Conservation (phyloP, 2,888 invertebrate species). For the Drosophila kuntzei region DNA sequence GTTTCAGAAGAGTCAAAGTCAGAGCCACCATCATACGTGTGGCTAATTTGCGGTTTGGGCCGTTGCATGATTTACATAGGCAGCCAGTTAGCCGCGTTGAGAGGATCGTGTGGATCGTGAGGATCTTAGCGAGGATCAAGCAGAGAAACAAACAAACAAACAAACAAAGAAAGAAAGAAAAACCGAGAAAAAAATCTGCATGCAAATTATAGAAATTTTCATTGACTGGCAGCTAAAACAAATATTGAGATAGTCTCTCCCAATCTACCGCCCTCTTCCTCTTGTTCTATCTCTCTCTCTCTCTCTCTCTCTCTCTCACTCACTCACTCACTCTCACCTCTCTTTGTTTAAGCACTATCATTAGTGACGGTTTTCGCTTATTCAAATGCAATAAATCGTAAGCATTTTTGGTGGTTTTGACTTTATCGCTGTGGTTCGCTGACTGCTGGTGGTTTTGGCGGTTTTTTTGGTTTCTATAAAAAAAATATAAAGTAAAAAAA, state of each 20-base stretch:
- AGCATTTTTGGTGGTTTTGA: constrained; percentile 16
- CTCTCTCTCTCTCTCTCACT: neutral
- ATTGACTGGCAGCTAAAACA: constrained; percentile 62
- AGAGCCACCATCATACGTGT: constrained; percentile 56
- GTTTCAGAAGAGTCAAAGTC: neutral
- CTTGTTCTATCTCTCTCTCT: neutral
- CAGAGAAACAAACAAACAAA: neutral
- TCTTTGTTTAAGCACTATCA: constrained; percentile 54
- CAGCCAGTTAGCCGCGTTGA: constrained; percentile 5
- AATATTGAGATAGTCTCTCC: constrained; percentile 67
- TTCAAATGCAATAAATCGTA: constrained; percentile 76
- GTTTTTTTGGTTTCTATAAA: constrained; percentile 3
- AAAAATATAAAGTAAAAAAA: neutral
- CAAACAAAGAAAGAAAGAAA: constrained; percentile 20
- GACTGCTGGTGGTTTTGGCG: constrained; percentile 1
- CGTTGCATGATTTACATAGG: constrained; percentile 79
- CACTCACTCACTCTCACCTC: neutral
- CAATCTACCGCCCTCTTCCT: constrained; percentile 8
- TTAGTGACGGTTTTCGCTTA: constrained; percentile 56
- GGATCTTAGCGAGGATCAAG: constrained; percentile 4
- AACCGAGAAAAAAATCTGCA: too few relatives aligned
- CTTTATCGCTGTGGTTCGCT: constrained; percentile 3
- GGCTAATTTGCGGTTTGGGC: constrained; percentile 80
- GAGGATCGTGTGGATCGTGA: neutral
- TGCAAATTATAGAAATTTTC: constrained; percentile 83